phyloP scores from a whole-genome alignment of 2,797 vertebrate genomes.

The Psittacula echo region DNA sequence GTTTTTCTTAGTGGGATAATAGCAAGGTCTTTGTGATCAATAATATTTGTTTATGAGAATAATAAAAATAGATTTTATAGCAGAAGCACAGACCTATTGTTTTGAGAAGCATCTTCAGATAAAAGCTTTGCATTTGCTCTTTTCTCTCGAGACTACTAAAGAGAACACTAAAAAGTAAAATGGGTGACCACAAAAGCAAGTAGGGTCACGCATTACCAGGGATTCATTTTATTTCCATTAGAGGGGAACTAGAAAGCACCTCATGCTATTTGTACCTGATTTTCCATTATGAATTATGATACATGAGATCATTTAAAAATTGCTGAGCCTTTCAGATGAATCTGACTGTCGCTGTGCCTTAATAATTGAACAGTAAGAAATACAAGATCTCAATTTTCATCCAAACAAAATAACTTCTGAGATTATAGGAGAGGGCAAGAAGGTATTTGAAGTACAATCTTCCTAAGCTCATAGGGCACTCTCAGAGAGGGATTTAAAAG shows the following conservation, averaged over 20 bases:
- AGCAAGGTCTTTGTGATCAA: constrained; percentile 49
- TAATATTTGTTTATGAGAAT: constrained; percentile 62
- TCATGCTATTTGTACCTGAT: constrained; percentile 51
- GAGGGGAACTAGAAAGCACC: constrained; percentile 53
- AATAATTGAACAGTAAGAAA: constrained; percentile 64
- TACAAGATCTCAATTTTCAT: constrained; percentile 54
- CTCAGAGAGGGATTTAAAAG: not conserved
- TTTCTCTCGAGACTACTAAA: constrained; percentile 53
- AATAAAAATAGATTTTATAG: constrained; percentile 65
- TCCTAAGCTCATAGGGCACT: not conserved
- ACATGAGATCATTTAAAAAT: constrained; percentile 68
- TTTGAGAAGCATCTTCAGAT: constrained; percentile 25
- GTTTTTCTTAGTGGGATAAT: constrained; percentile 13
- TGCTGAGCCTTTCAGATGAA: constrained; percentile 43
- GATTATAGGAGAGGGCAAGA: not conserved
- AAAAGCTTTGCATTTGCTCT: constrained; percentile 61
- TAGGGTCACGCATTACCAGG: constrained; percentile 63
- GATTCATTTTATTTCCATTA: constrained; percentile 73
- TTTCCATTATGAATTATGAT: constrained; percentile 65
- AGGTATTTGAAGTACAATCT: not conserved
- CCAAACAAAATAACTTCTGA: constrained; percentile 24
- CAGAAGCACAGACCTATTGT: constrained; percentile 25
- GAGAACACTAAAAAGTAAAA: constrained; percentile 56
- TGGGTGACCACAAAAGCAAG: constrained; percentile 59
- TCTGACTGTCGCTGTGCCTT: constrained; percentile 35